phyloP scores from a whole-genome alignment of 2,888 invertebrate genomes.

The Protodeltote pygarga region DNA sequence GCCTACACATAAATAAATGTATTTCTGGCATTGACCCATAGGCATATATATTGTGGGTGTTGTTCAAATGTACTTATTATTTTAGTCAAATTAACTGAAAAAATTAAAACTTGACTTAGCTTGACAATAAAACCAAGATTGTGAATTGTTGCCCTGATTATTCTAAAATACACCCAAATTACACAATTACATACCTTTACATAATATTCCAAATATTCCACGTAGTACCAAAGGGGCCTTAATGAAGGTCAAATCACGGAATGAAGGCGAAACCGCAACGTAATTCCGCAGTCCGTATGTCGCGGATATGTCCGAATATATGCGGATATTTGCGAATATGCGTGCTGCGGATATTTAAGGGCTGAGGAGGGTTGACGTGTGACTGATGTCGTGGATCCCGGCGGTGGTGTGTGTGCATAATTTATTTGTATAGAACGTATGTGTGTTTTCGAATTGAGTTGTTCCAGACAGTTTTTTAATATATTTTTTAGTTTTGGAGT shows the following conservation, averaged over 20 bases:
- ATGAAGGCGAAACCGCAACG: conserved; percentile 43
- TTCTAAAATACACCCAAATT: too few relatives aligned
- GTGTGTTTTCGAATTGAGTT: conserved; percentile 20
- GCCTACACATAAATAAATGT: too few relatives aligned
- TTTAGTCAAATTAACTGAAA: not conserved
- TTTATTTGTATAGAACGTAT: conserved; percentile 42
- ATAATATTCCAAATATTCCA: conserved; percentile 16
- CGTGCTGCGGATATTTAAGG: conserved; percentile 53
- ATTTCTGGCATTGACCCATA: too few relatives aligned
- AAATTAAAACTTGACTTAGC: too few relatives aligned
- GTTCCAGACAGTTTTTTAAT: not conserved
- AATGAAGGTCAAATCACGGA: conserved; percentile 41
- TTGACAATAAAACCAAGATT: too few relatives aligned
- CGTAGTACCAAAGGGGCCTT: conserved; percentile 22
- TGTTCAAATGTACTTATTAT: too few relatives aligned
- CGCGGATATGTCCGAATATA: conserved; percentile 49
- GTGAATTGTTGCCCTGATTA: too few relatives aligned
- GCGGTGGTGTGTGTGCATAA: conserved; percentile 48
- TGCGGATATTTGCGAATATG: conserved; percentile 47
- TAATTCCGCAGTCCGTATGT: conserved; percentile 52
- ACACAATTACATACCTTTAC: not conserved
- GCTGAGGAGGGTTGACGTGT: conserved; percentile 59
- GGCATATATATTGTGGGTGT: too few relatives aligned
- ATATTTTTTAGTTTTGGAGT: conserved; percentile 24
- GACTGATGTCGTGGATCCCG: conserved; percentile 61